A percentile compares a stretch with the other conserved stretches of the same genome.
Conservation (phyloP, 2,113 vertebrate species). For the Sterna hirundo region DNA sequence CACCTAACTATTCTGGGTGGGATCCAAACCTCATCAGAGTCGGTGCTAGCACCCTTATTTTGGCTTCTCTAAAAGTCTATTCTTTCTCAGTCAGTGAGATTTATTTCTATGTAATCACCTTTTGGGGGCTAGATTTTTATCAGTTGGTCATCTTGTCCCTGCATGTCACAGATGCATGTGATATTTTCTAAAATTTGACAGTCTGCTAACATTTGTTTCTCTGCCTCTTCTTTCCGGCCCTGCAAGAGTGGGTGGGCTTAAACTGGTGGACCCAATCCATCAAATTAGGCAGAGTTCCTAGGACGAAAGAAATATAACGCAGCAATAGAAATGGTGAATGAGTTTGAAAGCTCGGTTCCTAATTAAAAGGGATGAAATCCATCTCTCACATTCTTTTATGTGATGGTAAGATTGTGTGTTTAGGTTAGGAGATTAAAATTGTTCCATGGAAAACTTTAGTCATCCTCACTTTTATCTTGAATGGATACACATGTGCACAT, state of each 20-base stretch:
- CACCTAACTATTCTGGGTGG: neutral
- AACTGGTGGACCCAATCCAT: neutral
- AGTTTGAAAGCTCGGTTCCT: neutral
- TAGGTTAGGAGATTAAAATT: neutral
- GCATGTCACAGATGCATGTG: neutral
- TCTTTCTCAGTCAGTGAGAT: neutral
- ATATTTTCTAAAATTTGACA: neutral
- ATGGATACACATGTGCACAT: neutral
- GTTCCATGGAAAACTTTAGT: neutral
- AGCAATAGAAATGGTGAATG: neutral
- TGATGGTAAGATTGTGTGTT: neutral
- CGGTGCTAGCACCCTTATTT: neutral
- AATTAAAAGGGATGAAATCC: neutral
- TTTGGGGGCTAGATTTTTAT: neutral
- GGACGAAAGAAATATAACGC: neutral
- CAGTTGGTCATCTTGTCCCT: neutral
- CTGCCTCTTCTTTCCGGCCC: neutral
- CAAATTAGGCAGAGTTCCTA: neutral
- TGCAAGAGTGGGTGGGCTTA: neutral
- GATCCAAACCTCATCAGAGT: neutral
- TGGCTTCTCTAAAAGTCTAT: neutral
- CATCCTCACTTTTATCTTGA: neutral
- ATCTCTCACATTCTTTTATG: neutral
- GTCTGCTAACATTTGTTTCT: neutral
- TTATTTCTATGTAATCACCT: neutral